Evolutionary conservation across 1,140 invertebrate species (phyloP).

Genomic region (Drosophila takahashii): DNA sequence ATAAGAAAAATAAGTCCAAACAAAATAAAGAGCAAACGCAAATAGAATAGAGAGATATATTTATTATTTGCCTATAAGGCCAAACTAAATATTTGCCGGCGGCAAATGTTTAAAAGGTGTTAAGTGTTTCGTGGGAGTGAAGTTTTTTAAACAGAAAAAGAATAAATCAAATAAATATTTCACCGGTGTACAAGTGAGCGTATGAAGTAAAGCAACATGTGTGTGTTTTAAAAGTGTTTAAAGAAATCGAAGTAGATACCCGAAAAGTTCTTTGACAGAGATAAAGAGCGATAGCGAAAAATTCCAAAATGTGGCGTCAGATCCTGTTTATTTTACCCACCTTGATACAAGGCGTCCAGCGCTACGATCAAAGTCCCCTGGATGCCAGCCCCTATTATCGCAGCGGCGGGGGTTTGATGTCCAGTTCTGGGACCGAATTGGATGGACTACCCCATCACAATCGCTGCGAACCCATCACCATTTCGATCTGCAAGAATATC

Average conservation of each 20-base stretch:
- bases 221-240: constrained; percentile 9
- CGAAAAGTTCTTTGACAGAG: constrained; percentile 5
- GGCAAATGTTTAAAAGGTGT: constrained; percentile 38
- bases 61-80: constrained; percentile 37
- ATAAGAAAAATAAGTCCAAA: constrained; percentile 1
- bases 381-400: constrained; percentile 75
- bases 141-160: constrained; percentile 13
- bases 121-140: constrained; percentile 34
- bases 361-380: constrained; percentile 66
- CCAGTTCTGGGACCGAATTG: constrained; percentile 54
- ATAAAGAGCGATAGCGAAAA: background rate
- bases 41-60: constrained; percentile 24
- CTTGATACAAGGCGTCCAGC: constrained; percentile 49
- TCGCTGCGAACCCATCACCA: constrained; percentile 96
- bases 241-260: background rate
- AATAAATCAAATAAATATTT: background rate
- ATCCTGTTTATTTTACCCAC: constrained; percentile 46
- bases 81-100: constrained; percentile 37
- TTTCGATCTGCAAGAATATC: constrained; percentile 96
- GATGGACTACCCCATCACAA: constrained; percentile 87
- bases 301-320: constrained; percentile 50
- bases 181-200: constrained; percentile 10
- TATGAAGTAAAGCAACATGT: constrained; percentile 20
- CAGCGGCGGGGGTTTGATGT: constrained; percentile 52
- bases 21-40: constrained; percentile 14